Base-by-base conservation (phyloP, 2,888 invertebrate species). In the Entomobrya multifasciata region DNA sequence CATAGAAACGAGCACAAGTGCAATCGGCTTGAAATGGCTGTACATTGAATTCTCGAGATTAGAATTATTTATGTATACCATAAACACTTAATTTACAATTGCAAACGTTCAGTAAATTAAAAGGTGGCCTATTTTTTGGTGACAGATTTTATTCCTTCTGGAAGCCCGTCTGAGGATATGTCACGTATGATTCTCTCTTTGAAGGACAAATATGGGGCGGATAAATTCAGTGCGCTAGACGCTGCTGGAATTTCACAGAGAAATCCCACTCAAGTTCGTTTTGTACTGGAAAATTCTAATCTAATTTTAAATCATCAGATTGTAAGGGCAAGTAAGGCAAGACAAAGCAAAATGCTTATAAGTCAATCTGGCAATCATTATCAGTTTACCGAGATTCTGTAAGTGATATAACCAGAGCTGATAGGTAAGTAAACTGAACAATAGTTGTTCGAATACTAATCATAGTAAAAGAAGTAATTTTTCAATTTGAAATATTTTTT, bases 121-220 rank as follows among this genome's bases (percentile, higher is more conserved):
- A n/a, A n/a, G n/a, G n/a, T n/a, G n/a, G n/a, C n/a, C n/a, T 8
- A 70, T 72, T 22, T n/a, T 47, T 80, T 36, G 1, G 5, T 25
- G 20, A n/a, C 62, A 81, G 81, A 81, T 17, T 81, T 60, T 30
- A 81, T 81, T 47, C 81, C 72, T 0, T 72, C 81, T 10, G 25
- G 17, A 1, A 44, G 25, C 27, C 13, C 41, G 0, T 44, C 0
- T 6, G 81, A 81, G 27, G 81, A 81, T 52, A 72, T 49, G 11
- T 10, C 57, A 41, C 55, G 81, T 8, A 44, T 81, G 15, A 70
- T 81, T 47, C 72, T 72, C 0, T 81, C 72, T 0, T 20, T 81
- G 17, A 81, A 72, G 22, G 81, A 81, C 20, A 25, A 36, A n/a
- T 81, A 25, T 60, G 81, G 81, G 30, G 11, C 57, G 6, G 81